Percentiles rank a stretch among this genome's conserved stretches.
phyloP scores from a whole-genome alignment of 2,113 vertebrate genomes.

The Lophius piscatorius region DNA sequence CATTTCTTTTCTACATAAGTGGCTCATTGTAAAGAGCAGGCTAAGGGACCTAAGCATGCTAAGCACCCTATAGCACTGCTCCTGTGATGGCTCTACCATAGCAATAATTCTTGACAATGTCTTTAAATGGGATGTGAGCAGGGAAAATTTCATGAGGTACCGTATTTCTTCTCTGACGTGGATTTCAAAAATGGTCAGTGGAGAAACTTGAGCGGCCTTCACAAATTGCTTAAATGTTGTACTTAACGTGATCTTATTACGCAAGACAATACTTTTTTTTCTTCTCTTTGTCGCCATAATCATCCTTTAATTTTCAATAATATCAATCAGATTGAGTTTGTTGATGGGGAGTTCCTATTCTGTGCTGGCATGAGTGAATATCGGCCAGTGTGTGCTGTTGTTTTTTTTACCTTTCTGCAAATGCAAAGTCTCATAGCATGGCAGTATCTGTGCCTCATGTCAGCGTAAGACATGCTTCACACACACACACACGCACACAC shows the following conservation, averaged over 20 bases:
- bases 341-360: conserved; percentile 9
- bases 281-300: conserved; percentile 13
- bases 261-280: conserved; percentile 7
- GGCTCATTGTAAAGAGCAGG: conserved; percentile 71
- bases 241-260: conserved; percentile 33
- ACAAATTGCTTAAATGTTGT: conserved; percentile 32
- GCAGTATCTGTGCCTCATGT: conserved; percentile 56
- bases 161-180: conserved; percentile 33
- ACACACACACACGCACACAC: conserved; percentile 46
- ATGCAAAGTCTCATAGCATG: conserved; percentile 48
- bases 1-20: conserved; percentile 70
- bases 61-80: conserved; percentile 49
- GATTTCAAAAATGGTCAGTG: conserved; percentile 15
- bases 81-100: conserved; percentile 20
- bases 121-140: conserved; percentile 44
- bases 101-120: conserved; percentile 43
- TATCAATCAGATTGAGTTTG: conserved; percentile 3
- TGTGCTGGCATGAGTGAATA: conserved; percentile 15
- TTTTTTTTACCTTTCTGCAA: conserved; percentile 14
- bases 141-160: conserved; percentile 17
- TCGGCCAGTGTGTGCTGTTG: conserved; percentile 20
- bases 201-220: conserved; percentile 26
- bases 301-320: conserved; percentile 3
- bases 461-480: conserved; percentile 61
- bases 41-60: conserved; percentile 40